A percentile compares a stretch with the other conserved stretches of the same genome.
These are phyloP conservation scores for Thumatha senex DNA, from an alignment of 2,888 invertebrate species.

Conservation along the genomic window DNA sequence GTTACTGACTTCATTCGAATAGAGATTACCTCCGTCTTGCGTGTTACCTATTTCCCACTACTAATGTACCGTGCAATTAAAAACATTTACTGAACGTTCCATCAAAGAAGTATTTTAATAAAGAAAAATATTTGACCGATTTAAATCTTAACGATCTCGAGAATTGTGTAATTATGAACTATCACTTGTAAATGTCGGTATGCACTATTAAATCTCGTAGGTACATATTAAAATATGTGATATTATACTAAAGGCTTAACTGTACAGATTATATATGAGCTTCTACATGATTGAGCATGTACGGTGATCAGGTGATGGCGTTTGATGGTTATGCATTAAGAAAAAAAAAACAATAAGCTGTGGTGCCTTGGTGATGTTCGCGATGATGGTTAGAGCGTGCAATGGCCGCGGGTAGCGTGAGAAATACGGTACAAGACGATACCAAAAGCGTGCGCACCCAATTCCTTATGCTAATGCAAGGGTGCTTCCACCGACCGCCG, in stretches of 20 bases:
- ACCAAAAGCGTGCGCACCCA: constrained; percentile 75
- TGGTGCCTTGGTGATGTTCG: constrained; percentile 47
- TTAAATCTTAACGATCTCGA: constrained; percentile 55
- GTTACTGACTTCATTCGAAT: constrained; percentile 10
- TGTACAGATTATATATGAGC: constrained; percentile 31
- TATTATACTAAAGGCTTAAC: constrained; percentile 53
- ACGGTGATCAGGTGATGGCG: neutral
- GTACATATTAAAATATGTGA: constrained; percentile 45
- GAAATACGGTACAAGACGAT: constrained; percentile 66
- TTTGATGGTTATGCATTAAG: constrained; percentile 26
- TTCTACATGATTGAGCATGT: constrained; percentile 12
- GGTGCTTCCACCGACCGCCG: constrained; percentile 54
- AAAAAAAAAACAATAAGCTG: constrained; percentile 30
- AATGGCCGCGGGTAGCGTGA: constrained; percentile 66
- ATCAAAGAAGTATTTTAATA: constrained; percentile 61
- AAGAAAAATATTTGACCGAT: constrained; percentile 63
- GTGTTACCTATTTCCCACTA: constrained; percentile 60
- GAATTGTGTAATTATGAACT: constrained; percentile 66
- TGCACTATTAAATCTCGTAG: constrained; percentile 44
- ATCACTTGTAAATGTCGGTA: constrained; percentile 59
- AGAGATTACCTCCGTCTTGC: constrained; percentile 38
- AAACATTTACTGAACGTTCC: constrained; percentile 52
- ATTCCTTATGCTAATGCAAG: constrained; percentile 77
- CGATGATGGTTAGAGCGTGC: constrained; percentile 46
- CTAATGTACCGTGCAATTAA: constrained; percentile 58